phyloP scores from a whole-genome alignment of 2,797 vertebrate species.

The Hyperoplus immaculatus region DNA sequence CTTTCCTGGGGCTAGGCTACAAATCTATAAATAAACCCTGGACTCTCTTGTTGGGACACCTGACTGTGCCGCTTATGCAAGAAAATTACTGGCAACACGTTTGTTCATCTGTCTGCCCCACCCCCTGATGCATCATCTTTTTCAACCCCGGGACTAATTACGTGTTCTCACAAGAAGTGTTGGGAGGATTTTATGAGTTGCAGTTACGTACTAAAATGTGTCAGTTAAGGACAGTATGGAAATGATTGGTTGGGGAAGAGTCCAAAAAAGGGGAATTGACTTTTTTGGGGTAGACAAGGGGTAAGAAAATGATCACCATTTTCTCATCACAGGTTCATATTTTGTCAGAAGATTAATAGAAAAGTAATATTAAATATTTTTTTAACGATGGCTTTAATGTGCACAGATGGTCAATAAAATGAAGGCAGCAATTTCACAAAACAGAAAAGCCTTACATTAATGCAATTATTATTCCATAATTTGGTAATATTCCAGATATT shows the following conservation, averaged over 20 bases:
- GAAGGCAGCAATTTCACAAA: slow-evolving; percentile 4
- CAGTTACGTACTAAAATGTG: slow-evolving; percentile 4
- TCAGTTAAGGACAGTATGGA: slow-evolving; percentile 3
- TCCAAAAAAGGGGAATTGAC: neutral
- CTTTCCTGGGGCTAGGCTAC: slow-evolving; percentile 48
- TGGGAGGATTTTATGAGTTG: slow-evolving; percentile 30
- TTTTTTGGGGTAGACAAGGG: neutral
- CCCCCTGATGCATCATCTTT: slow-evolving; percentile 3
- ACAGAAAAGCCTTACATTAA: slow-evolving; percentile 44
- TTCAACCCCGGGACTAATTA: slow-evolving; percentile 49
- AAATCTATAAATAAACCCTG: slow-evolving; percentile 72
- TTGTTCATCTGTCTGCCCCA: slow-evolving; percentile 45
- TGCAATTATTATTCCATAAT: slow-evolving; percentile 67
- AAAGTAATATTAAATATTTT: neutral
- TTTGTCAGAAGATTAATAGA: neutral
- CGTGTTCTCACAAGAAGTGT: slow-evolving; percentile 19
- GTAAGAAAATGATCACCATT: too few species aligned
- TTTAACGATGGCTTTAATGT: neutral
- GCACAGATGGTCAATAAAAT: neutral
- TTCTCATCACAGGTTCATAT: neutral
- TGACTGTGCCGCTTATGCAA: slow-evolving; percentile 64
- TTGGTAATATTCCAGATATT: slow-evolving; percentile 71
- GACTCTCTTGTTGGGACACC: slow-evolving; percentile 72
- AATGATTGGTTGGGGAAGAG: neutral
- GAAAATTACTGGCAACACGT: slow-evolving; percentile 64